Percentiles rank a stretch among this genome's conserved stretches.
Conservation (phyloP, 2,888 invertebrate species). For the Zeuzera pyrina region DNA sequence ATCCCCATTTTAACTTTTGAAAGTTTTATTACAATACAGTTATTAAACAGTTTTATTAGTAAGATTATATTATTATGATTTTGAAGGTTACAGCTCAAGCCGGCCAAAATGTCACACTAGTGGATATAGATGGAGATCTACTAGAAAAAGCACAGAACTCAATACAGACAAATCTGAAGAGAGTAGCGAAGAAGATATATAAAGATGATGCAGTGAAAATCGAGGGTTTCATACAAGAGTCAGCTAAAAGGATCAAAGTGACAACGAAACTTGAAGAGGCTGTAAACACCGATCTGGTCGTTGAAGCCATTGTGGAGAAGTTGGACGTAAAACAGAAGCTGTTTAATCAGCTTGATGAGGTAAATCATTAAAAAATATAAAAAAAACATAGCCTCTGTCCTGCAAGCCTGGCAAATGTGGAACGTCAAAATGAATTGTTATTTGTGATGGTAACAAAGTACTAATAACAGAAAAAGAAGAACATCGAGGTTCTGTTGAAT, state of each 20-base stretch:
- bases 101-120: conserved; percentile 85
- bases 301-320: conserved; percentile 92
- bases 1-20: too few relatives aligned
- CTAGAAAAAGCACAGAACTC: conserved; percentile 80
- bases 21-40: too few relatives aligned
- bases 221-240: conserved; percentile 77
- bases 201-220: conserved; percentile 78
- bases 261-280: conserved; percentile 75
- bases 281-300: conserved; percentile 81
- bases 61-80: too few relatives aligned
- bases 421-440: too few relatives aligned
- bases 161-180: conserved; percentile 79
- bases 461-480: too few relatives aligned
- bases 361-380: too few relatives aligned
- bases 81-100: conserved; percentile 91
- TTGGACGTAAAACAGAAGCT: conserved; percentile 83
- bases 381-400: too few relatives aligned
- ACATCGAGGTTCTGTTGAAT: too few relatives aligned
- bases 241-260: conserved; percentile 67
- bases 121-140: conserved; percentile 82
- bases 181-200: conserved; percentile 85
- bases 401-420: too few relatives aligned
- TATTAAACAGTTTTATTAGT: too few relatives aligned
- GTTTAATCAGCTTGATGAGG: conserved; percentile 81
- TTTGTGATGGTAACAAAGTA: too few relatives aligned